A percentile compares a stretch with the other conserved stretches of the same genome.
Evolutionary conservation across 1,140 invertebrate genomes (phyloP).

Genomic region (Glomeris maerens): DNA sequence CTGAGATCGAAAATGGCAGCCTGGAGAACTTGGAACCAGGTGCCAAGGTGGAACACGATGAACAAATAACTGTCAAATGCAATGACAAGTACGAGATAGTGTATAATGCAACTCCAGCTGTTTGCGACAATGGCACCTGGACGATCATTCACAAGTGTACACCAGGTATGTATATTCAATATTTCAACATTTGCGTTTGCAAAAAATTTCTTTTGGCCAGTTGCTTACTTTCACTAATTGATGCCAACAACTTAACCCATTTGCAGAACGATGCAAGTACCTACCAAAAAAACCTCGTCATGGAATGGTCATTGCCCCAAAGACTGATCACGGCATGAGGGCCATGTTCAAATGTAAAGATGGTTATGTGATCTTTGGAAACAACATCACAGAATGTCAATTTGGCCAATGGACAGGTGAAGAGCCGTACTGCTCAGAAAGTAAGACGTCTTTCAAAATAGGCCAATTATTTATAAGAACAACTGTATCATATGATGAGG

Average conservation of each 20-base stretch:
- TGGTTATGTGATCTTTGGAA: conserved; percentile 64
- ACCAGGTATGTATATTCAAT: conserved; percentile 42
- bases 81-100: conserved; percentile 74
- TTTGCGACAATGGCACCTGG: conserved; percentile 93
- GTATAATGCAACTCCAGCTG: conserved; percentile 52
- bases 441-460: no score
- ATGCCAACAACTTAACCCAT: conserved; percentile 8
- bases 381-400: conserved; percentile 58
- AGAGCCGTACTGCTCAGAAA: conserved; percentile 66
- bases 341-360: conserved; percentile 84
- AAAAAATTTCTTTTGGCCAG: no score
- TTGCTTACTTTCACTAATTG: not conserved
- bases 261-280: conserved; percentile 62
- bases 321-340: conserved; percentile 86
- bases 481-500: no score
- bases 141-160: conserved; percentile 77
- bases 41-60: conserved; percentile 63
- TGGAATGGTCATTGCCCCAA: conserved; percentile 89
- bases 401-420: conserved; percentile 87
- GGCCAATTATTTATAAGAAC: no score
- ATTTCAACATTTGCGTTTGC: not conserved
- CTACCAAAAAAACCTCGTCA: conserved; percentile 74
- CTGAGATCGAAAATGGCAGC: conserved; percentile 66
- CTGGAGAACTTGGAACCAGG: conserved; percentile 35
- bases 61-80: conserved; percentile 68